Percentiles rank a stretch among this genome's conserved stretches.
Evolutionary conservation across 2,888 invertebrate species (phyloP).

Genomic region (Drosophila quinaria): DNA sequence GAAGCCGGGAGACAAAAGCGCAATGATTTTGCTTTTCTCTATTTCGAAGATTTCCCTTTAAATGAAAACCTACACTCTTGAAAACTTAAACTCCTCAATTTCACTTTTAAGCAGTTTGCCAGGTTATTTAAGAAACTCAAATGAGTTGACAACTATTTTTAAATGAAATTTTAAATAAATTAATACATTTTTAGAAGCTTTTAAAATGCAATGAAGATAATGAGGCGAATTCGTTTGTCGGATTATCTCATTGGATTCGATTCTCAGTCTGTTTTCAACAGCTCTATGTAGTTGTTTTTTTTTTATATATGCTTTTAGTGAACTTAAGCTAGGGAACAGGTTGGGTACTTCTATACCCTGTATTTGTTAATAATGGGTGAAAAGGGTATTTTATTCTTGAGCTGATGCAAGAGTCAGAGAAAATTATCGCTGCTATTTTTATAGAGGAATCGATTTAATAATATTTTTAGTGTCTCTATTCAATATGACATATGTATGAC

Average conservation of each 20-base stretch:
- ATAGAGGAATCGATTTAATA: too few relatives aligned
- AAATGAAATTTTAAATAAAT: too few relatives aligned
- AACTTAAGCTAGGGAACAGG: slow-evolving; percentile 55
- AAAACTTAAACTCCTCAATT: slow-evolving; percentile 12
- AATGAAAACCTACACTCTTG: slow-evolving; percentile 2
- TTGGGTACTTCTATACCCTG: slow-evolving; percentile 23
- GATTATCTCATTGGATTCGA: slow-evolving; percentile 6
- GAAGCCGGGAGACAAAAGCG: slow-evolving; percentile 52
- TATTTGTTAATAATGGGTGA: neutral
- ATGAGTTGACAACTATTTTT: neutral
- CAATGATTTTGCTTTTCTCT: slow-evolving; percentile 29
- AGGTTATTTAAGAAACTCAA: neutral
- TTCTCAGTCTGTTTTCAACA: slow-evolving; percentile 19
- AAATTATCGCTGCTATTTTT: too few relatives aligned
- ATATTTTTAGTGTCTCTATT: too few relatives aligned
- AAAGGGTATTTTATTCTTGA: too few relatives aligned
- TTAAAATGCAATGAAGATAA: neutral
- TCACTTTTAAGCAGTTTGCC: neutral
- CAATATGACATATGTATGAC: too few relatives aligned
- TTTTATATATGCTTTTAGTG: slow-evolving; percentile 57
- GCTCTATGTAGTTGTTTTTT: slow-evolving; percentile 25
- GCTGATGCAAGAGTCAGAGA: too few relatives aligned
- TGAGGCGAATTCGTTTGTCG: slow-evolving; percentile 7
- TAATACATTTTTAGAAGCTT: too few relatives aligned
- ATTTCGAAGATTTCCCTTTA: slow-evolving; percentile 5